Base-by-base conservation (phyloP, 2,113 vertebrate species). In the Pipra filicauda region DNA sequence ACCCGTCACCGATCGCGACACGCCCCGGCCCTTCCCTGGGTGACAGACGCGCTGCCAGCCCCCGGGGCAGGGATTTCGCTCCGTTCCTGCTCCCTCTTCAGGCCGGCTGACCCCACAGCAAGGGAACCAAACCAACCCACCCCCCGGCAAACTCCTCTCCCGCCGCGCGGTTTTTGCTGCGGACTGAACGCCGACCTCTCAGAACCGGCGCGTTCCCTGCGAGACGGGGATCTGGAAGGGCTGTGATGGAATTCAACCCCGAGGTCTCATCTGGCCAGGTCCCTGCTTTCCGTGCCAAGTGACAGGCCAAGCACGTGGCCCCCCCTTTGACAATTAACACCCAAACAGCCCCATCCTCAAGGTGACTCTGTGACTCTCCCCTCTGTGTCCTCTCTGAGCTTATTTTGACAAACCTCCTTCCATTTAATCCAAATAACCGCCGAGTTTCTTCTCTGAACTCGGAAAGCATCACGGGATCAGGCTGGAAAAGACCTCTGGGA, bases 151-250 rank as follows among this genome's bases (percentile, higher is more conserved):
- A 33, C 2, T 3, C 31, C 37, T 49, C 37, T 4, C 39, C 71
- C 41, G 0, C 35, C 6, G 9, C 27, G 16, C 31, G 1, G 0
- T 17, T 44, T 62, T 24, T 0, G 3, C 44, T 11, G 54, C 62
- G 18, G 27, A 26, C 26, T 0, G 2, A 62, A 13, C 0, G 1
- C 0, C 1, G 22, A 10, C 0, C 1, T 7, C 37, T 30, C 3
- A 8, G 8, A n/a, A 4, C 0, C 0, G 57, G 58, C 0, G 0
- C 0, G 0, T 31, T 57, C 18, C 70, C 3, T 21, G 8, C 1
- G 3, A 48, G 14, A 3, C 0, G 61, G 71, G 70, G 51, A 10
- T n/a, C 18, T 13, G 0, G 49, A 8, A 78, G 74, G 65, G 8
- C 41, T 26, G 7, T 0, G 49, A 9, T 8, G 66, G 59, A 43